Percentiles rank a stretch among this genome's conserved stretches.
Evolutionary conservation across 2,888 invertebrate genomes (phyloP).

Genomic region (Metacarcinus magister): DNA sequence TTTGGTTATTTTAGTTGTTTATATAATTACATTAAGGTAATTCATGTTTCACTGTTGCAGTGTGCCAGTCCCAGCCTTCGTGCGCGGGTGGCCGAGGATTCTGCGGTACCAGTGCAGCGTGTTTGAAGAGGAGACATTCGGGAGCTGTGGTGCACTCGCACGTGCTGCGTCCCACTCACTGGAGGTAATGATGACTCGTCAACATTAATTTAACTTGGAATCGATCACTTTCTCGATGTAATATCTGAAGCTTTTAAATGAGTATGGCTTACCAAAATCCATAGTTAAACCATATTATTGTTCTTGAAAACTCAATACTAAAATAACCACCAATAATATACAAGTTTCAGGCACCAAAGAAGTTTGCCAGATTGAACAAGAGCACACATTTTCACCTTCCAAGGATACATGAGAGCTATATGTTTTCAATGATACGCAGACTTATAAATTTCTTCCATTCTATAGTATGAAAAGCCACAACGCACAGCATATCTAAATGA

Average conservation of each 20-base stretch:
- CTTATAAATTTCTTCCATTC: too few species aligned
- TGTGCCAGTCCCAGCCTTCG: not conserved
- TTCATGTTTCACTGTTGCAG: not conserved
- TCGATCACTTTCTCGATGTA: not conserved
- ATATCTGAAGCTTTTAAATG: not conserved
- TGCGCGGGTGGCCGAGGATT: not conserved
- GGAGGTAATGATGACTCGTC: not conserved
- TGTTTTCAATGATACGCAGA: too few species aligned
- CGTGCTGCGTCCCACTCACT: not conserved
- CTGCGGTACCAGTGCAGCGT: not conserved
- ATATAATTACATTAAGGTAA: too few species aligned
- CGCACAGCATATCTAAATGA: too few species aligned
- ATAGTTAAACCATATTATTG: not conserved
- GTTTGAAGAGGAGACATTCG: not conserved
- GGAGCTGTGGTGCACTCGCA: not conserved
- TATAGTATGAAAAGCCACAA: too few species aligned
- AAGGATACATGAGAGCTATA: too few species aligned
- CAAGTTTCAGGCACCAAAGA: not conserved
- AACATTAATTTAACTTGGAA: not conserved
- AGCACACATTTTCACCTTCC: too few species aligned
- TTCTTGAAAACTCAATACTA: not conserved
- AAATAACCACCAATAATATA: not conserved
- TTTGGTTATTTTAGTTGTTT: too few species aligned
- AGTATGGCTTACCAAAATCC: too few species aligned
- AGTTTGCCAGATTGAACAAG: too few species aligned